Conservation (phyloP, 2,888 invertebrate genomes). For the Ornithoptera alexandrae region DNA sequence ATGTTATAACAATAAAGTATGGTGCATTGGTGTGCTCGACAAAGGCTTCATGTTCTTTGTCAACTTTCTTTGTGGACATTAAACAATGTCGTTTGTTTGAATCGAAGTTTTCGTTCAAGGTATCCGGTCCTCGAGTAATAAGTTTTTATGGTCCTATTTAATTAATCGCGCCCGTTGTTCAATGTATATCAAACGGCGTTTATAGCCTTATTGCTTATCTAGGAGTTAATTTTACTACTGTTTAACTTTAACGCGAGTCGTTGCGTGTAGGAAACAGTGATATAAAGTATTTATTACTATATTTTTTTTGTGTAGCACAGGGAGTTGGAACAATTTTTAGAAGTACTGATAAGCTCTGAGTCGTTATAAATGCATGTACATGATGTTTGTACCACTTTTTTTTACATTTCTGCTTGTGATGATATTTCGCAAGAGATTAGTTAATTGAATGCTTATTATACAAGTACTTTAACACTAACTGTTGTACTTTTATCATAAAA, state of each 20-base stretch:
- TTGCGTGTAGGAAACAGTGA: conserved; percentile 30
- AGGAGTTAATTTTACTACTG: conserved; percentile 31
- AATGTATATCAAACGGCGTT: conserved; percentile 28
- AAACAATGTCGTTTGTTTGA: conserved; percentile 20
- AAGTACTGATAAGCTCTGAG: not conserved
- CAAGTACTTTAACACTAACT: not conserved
- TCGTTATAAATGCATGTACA: not conserved
- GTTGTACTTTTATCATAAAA: too few relatives aligned
- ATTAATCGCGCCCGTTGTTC: conserved; percentile 27
- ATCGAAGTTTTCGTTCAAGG: conserved; percentile 26
- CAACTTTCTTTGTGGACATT: conserved; percentile 25
- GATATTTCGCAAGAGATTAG: not conserved
- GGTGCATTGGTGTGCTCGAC: conserved; percentile 54
- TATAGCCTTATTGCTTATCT: conserved; percentile 30
- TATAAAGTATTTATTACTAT: conserved; percentile 20
- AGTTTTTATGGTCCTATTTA: conserved; percentile 29
- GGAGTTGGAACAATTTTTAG: not conserved
- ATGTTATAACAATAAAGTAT: conserved; percentile 68
- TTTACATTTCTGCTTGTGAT: not conserved
- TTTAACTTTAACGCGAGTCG: conserved; percentile 27
- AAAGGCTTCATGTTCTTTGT: conserved; percentile 26
- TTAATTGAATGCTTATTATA: not conserved
- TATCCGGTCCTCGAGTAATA: conserved; percentile 24
- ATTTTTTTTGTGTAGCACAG: conserved; percentile 3
- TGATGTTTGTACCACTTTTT: not conserved